phyloP scores from a whole-genome alignment of 2,888 invertebrate genomes.

The Agonopterix arenella region DNA sequence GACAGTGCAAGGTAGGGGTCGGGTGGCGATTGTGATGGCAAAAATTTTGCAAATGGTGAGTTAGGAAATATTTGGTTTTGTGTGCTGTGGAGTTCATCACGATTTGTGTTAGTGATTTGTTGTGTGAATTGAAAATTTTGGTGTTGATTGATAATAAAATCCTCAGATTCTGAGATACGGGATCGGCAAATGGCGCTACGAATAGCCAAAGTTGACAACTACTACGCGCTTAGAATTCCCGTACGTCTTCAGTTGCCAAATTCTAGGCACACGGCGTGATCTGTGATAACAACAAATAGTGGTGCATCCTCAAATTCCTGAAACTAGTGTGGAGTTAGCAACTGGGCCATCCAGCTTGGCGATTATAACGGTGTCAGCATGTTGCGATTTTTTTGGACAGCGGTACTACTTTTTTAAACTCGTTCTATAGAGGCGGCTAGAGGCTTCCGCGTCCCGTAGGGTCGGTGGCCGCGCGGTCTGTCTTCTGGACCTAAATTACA shows the following conservation, averaged over 20 bases:
- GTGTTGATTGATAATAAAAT: slow-evolving; percentile 63
- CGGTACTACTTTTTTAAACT: slow-evolving; percentile 78
- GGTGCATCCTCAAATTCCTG: slow-evolving; percentile 64
- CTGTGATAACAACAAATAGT: slow-evolving; percentile 63
- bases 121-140: slow-evolving; percentile 55
- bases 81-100: slow-evolving; percentile 47
- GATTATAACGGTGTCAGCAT: slow-evolving; percentile 78
- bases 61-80: slow-evolving; percentile 71
- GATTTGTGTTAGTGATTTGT: slow-evolving; percentile 60
- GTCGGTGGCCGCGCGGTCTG: slow-evolving; percentile 71
- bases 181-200: slow-evolving; percentile 76
- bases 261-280: slow-evolving; percentile 60
- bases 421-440: slow-evolving; percentile 75
- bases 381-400: slow-evolving; percentile 78
- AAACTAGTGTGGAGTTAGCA: slow-evolving; percentile 65
- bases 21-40: slow-evolving; percentile 88
- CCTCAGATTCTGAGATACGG: slow-evolving; percentile 67
- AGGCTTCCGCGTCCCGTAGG: slow-evolving; percentile 76
- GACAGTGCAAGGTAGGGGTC: slow-evolving; percentile 86
- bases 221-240: slow-evolving; percentile 74
- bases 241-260: slow-evolving; percentile 56
- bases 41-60: slow-evolving; percentile 87
- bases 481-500: slow-evolving; percentile 75
- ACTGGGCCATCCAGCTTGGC: slow-evolving; percentile 76
- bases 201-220: slow-evolving; percentile 74